These are phyloP conservation scores for Pterocles burchelli DNA, from an alignment of 2,113 vertebrate species.

Conservation along the genomic window DNA sequence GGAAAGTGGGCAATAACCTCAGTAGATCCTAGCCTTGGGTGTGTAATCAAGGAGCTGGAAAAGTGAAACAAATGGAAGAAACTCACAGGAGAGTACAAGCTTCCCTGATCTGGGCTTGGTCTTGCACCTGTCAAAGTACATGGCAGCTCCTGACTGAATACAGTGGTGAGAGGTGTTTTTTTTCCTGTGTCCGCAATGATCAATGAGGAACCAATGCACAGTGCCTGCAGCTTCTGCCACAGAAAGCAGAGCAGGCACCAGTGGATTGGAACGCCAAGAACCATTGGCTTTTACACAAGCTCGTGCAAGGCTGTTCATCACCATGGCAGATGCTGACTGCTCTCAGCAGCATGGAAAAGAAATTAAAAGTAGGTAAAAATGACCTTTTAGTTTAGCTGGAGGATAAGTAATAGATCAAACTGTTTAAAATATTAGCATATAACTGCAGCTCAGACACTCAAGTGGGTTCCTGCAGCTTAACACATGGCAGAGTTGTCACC, in stretches of 20 bases:
- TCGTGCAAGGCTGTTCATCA: not conserved
- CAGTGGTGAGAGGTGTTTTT: not conserved
- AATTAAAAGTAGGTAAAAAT: constrained; percentile 21
- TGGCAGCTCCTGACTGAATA: not conserved
- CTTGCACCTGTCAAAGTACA: not conserved
- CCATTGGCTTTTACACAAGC: not conserved
- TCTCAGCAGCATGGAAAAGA: not conserved
- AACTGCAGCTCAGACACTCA: not conserved
- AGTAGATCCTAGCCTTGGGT: not conserved
- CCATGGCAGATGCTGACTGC: fast-evolving
- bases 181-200: not conserved
- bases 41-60: not conserved
- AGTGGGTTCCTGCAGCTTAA: not conserved
- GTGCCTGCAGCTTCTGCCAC: not conserved
- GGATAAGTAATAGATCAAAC: constrained; percentile 40
- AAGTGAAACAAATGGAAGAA: not conserved
- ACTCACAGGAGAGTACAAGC: not conserved
- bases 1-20: not conserved
- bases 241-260: not conserved
- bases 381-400: constrained; percentile 7
- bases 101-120: not conserved
- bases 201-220: not conserved
- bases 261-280: not conserved
- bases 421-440: not conserved
- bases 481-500: not conserved